Conservation (phyloP, 2,888 invertebrate species). For the Amiota mariae region DNA sequence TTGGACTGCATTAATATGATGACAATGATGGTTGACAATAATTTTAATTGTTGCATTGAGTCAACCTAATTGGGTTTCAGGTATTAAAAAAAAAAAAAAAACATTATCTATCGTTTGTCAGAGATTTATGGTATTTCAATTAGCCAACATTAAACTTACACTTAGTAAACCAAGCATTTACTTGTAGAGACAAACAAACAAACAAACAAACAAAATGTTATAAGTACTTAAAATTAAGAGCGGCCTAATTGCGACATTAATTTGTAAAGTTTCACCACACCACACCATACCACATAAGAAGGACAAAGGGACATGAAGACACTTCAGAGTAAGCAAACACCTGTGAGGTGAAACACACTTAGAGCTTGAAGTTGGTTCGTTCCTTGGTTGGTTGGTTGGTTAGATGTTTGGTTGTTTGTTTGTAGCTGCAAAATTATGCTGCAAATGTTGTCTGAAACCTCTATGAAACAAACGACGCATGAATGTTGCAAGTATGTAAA, state of each 20-base stretch:
- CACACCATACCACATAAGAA: background rate
- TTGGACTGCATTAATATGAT: too few relatives aligned
- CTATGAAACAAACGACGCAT: background rate
- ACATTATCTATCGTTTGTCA: background rate
- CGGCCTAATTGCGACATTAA: slow-evolving; percentile 15
- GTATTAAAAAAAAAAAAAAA: background rate
- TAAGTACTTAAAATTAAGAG: background rate
- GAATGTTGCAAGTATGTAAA: slow-evolving; percentile 40
- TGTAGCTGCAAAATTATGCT: slow-evolving; percentile 20
- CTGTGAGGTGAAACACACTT: background rate
- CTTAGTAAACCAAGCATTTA: background rate
- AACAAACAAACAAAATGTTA: slow-evolving; percentile 1
- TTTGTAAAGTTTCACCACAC: background rate
- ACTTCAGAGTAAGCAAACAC: background rate
- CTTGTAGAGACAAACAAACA: background rate
- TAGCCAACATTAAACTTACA: background rate
- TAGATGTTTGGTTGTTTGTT: too few relatives aligned
- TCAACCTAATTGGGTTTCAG: background rate
- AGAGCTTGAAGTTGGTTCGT: background rate
- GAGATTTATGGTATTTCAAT: background rate
- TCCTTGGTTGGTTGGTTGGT: too few relatives aligned
- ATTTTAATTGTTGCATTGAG: slow-evolving; percentile 3
- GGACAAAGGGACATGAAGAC: background rate
- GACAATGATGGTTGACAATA: background rate
- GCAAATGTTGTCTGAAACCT: slow-evolving; percentile 6